Evolutionary conservation across 30 jellyfish, hydroid and myxozoan genomes (phyloP), one percentile per base, ranked within the genome.

Genomic region (Pelagia noctiluca): DNA sequence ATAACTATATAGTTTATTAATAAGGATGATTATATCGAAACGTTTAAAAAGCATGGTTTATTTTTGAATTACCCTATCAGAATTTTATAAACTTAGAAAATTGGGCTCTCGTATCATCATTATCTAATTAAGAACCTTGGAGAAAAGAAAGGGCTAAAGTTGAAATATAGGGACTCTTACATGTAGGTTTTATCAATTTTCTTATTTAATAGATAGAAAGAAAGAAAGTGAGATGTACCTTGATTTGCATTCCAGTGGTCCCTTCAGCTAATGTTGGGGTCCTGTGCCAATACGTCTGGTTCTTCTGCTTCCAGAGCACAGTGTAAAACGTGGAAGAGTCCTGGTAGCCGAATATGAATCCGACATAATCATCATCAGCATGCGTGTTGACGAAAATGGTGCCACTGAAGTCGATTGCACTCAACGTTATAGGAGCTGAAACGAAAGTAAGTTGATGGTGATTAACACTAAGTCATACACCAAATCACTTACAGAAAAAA

Each of bases 271-370:
- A 38, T 3, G 89, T 75, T 25, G 93, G 94, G 29, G 50, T 52
- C 28, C 87, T 50, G 48, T 80, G 86, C 97, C 97, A 90, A 69
- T 90, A 90, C 0, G 91, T 75, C 38, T 90, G 97, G 30, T 78
- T 71, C 73, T 77, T 77, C 60, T 90, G 96, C 50, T 90, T 90
- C 97, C 97, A 90, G 30, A 61, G 91, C 1, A 90, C 97, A 8
- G 88, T 70, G 80, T 90, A 90, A 74, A 84, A 90, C 12, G 86
- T 77, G 29, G 90, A 63, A 0, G 90, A 69, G 61, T 79, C 88
- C 80, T 90, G 97, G 57, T 90, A 90, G 11, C 97, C 97, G 66
- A 90, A 90, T 31, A 90, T 77, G 84, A 90, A 76, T 7, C 97
- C 97, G 53, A 90, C 67, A 34, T 57, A 90, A 29, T 90, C 97